Base-by-base conservation (phyloP, 2,113 vertebrate species). In the Labeo rohita region DNA sequence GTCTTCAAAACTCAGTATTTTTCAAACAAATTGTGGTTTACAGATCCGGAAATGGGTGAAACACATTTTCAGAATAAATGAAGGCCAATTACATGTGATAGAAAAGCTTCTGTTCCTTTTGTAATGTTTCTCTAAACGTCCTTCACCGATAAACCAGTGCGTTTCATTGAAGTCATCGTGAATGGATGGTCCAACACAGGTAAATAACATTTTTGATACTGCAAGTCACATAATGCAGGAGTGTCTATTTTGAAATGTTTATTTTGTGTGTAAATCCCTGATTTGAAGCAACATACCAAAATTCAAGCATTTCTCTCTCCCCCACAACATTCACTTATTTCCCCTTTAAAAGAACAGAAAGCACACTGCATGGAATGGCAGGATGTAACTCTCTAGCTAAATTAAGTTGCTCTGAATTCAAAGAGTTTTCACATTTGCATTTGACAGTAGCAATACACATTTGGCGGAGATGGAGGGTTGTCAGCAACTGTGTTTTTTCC, bases 241-340 rank as follows among this genome's bases (percentile, higher is more conserved):
- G 5, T 2, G 56, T 36, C 4, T 52, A 8, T 36, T 61, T 23
- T 34, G 34, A 73, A 54, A 49, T 2, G 63, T 80, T 63, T 54
- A 75, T 81, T 80, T 74, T 74, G 36, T 47, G 61, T 34, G 43
- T 36, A 72, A 88, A 77, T 83, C 80, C 63, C 84, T 83, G 84
- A 85, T 73, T 83, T 34, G 80, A 34, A 70, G 28, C 10, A 36
- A 21, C 13, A 49, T 65, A 23, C 28, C 13, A 2, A 80, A 34
- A 81, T 45, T 21, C 34, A 70, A 66, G 23, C 45, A 61, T 63
- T 15, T 52, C 15, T 45, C 61, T 28, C 39, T 39, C 34, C 28
- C n/a, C 43, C 1, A 21, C 45, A 36, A 76, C 39, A 59, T 43
- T 77, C 78, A 81, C n/a, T 10, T 43, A 79, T 23, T 68, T 72